These are phyloP conservation scores for Eupeodes luniger DNA, from an alignment of 2,888 invertebrate species.

Conservation along the genomic window DNA sequence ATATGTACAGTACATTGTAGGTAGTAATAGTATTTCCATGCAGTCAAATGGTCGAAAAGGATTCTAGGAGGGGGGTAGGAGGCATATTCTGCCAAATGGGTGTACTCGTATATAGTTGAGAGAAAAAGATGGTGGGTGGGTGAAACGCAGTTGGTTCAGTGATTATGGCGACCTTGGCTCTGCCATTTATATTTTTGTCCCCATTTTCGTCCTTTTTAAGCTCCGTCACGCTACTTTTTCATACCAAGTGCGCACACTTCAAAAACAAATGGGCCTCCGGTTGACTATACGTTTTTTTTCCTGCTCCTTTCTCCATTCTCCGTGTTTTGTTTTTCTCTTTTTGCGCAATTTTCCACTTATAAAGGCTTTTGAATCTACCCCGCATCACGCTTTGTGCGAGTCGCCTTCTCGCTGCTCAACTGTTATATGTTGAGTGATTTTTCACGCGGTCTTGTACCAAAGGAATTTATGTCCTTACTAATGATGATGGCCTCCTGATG, in stretches of 20 bases:
- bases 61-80: background rate
- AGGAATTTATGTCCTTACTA: constrained; percentile 70
- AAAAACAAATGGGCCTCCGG: constrained; percentile 70
- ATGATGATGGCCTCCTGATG: constrained; percentile 64
- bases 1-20: no score
- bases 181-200: constrained; percentile 66
- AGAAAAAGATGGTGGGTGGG: background rate
- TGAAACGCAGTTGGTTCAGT: constrained; percentile 45
- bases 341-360: constrained; percentile 62
- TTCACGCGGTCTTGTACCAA: constrained; percentile 74
- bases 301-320: background rate
- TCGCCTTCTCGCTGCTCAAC: background rate
- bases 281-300: constrained; percentile 26
- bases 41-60: constrained; percentile 20
- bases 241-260: constrained; percentile 70
- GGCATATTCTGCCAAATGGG: background rate
- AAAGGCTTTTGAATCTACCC: constrained; percentile 28
- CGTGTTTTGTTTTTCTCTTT: background rate
- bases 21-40: constrained; percentile 41
- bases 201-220: constrained; percentile 67
- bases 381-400: background rate
- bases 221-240: constrained; percentile 70
- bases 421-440: constrained; percentile 53
- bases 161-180: constrained; percentile 73
- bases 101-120: background rate